phyloP scores from a whole-genome alignment of 1,140 invertebrate species.

The Nixonia krombeini region DNA sequence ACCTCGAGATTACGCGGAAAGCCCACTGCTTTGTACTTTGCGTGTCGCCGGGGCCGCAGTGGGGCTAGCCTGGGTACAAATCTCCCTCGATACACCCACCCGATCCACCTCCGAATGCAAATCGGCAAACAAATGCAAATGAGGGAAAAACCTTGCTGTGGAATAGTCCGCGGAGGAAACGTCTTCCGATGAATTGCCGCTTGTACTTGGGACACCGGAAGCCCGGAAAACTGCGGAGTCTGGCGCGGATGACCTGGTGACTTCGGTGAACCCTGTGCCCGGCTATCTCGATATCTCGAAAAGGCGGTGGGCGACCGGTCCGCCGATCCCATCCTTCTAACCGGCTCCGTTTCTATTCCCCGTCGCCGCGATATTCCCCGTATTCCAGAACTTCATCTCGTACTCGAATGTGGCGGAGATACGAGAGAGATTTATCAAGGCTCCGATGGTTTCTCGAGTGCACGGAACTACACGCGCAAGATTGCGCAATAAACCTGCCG shows the following conservation, averaged over 20 bases:
- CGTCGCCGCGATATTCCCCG: neutral
- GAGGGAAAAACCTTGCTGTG: too few relatives aligned
- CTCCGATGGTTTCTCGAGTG: too few relatives aligned
- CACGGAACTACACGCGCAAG: neutral
- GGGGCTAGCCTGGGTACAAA: conserved; percentile 48
- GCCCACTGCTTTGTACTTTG: conserved; percentile 56
- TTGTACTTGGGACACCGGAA: neutral
- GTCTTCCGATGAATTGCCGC: too few relatives aligned
- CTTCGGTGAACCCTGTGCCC: conserved; percentile 3
- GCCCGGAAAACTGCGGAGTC: neutral
- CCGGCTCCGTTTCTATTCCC: neutral
- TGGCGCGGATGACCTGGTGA: conserved; percentile 27
- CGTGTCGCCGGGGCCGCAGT: conserved; percentile 28
- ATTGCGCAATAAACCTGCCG: neutral
- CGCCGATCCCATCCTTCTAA: neutral
- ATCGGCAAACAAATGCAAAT: too few relatives aligned
- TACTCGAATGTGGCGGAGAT: neutral
- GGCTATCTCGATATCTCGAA: conserved; percentile 30
- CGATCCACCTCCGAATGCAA: too few relatives aligned
- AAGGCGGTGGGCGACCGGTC: conserved; percentile 27
- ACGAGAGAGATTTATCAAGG: neutral
- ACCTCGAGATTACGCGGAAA: conserved; percentile 63
- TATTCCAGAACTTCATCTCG: neutral
- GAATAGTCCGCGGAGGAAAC: too few relatives aligned
- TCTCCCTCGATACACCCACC: conserved; percentile 30